Percentiles rank a stretch among this genome's conserved stretches.
Evolutionary conservation across 2,797 vertebrate species (phyloP).

Genomic region (Sebastes hubbsi): DNA sequence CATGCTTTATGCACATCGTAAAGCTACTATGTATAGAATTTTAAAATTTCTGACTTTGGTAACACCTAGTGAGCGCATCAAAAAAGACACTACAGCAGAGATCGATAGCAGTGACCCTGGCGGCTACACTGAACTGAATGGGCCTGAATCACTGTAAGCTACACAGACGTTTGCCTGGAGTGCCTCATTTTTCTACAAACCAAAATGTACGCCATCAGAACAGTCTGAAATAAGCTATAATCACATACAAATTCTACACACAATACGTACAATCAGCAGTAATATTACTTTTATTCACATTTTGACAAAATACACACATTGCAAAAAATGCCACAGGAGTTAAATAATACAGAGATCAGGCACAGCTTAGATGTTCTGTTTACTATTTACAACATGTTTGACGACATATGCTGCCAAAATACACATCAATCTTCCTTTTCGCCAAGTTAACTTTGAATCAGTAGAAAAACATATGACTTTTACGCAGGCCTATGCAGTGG

Average conservation of each 20-base stretch:
- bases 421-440: not conserved
- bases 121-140: not conserved
- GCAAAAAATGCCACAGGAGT: not conserved
- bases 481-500: not conserved
- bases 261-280: not conserved
- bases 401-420: not conserved
- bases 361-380: not conserved
- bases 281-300: not conserved
- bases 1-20: not conserved
- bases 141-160: not conserved
- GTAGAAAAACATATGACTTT: not conserved
- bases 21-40: not conserved
- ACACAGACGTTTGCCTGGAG: too few species aligned
- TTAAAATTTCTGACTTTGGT: not conserved
- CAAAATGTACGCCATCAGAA: not conserved
- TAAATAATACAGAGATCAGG: not conserved
- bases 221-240: not conserved
- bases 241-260: not conserved
- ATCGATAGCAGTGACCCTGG: not conserved
- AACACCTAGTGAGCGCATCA: not conserved
- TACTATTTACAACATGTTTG: not conserved
- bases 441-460: not conserved
- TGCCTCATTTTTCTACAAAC: not conserved
- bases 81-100: not conserved
- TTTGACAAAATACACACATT: not conserved